Conservation (phyloP, 2,888 invertebrate genomes). For the Troglohyphantes excavatus region DNA sequence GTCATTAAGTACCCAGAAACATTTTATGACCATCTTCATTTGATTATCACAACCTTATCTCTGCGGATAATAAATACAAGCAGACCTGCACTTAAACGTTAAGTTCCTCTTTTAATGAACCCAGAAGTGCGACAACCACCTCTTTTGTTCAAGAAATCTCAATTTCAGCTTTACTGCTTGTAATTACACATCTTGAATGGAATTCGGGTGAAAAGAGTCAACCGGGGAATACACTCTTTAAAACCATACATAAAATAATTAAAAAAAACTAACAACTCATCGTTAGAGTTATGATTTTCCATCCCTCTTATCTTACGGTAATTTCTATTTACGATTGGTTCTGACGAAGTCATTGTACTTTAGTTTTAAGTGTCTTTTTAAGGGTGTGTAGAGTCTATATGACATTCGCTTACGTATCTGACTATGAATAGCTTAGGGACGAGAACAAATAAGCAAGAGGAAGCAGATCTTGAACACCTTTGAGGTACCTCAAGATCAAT, state of each 20-base stretch:
- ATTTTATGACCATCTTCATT: conserved; percentile 7
- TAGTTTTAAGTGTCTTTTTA: neutral
- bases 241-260: neutral
- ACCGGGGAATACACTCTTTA: neutral
- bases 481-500: neutral
- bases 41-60: conserved; percentile 25
- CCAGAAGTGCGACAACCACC: neutral
- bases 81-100: conserved; percentile 7
- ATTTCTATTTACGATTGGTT: conserved; percentile 25
- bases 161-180: neutral
- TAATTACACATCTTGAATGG: conserved; percentile 19
- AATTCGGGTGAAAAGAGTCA: neutral
- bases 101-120: neutral
- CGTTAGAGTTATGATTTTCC: conserved; percentile 27
- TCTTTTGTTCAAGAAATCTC: neutral
- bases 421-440: neutral
- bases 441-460: neutral
- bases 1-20: neutral
- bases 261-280: conserved; percentile 5
- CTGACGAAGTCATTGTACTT: neutral
- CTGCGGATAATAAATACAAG: conserved; percentile 25
- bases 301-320: neutral
- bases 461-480: neutral
- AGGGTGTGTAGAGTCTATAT: neutral
- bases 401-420: neutral